Evolutionary conservation across 2,113 vertebrate genomes (phyloP).

Genomic region (Dasyornis broadbenti): DNA sequence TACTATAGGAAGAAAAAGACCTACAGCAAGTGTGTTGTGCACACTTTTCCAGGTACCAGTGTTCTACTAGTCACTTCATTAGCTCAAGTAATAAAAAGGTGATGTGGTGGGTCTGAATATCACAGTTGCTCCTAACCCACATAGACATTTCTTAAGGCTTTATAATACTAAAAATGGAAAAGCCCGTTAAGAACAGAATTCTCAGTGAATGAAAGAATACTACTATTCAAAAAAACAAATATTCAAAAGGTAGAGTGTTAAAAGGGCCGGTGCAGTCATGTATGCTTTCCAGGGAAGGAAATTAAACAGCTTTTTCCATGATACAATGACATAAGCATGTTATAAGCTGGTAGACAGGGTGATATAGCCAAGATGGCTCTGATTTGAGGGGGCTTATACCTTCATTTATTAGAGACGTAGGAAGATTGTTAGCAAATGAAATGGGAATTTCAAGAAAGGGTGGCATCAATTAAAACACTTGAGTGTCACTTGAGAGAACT

Average conservation of each 20-base stretch:
- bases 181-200: background rate
- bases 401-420: background rate
- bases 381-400: background rate
- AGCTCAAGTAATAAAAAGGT: background rate
- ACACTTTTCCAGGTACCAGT: background rate
- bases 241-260: background rate
- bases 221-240: background rate
- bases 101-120: background rate
- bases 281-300: background rate
- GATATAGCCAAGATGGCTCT: background rate
- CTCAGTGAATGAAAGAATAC: background rate
- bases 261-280: background rate
- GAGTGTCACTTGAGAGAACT: background rate
- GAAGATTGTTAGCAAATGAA: background rate
- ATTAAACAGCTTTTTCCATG: background rate
- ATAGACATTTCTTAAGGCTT: background rate
- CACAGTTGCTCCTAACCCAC: background rate
- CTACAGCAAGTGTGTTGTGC: background rate
- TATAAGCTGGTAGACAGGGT: background rate
- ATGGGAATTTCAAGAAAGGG: background rate
- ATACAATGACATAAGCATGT: background rate
- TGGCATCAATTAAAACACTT: background rate
- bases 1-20: background rate
- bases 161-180: background rate
- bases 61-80: background rate